Evolutionary conservation across 2,113 vertebrate genomes (phyloP).

Genomic region (Acanthisitta chloris): DNA sequence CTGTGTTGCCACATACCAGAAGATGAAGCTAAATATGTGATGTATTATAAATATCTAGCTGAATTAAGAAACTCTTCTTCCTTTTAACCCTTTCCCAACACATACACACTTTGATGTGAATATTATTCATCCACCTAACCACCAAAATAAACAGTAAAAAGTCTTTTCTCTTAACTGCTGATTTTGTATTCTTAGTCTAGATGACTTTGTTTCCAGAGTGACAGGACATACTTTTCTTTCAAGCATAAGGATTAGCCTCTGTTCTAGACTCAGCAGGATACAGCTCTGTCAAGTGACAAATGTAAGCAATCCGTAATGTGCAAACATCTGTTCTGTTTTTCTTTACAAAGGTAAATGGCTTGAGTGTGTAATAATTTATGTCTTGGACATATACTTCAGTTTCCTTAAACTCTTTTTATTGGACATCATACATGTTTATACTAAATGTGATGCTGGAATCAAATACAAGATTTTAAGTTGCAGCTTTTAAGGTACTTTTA

Average conservation of each 20-base stretch:
- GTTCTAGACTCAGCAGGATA: background rate
- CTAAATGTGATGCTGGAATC: background rate
- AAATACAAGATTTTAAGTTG: background rate
- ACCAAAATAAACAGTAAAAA: background rate
- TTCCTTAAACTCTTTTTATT: background rate
- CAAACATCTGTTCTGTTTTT: background rate
- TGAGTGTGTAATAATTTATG: background rate
- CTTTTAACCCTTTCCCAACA: background rate
- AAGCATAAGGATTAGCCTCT: background rate
- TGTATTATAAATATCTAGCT: background rate
- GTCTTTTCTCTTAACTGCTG: background rate
- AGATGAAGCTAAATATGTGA: background rate
- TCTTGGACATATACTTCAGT: background rate
- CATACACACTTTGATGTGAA: background rate
- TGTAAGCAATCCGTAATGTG: background rate
- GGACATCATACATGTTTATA: background rate
- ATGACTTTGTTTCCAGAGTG: background rate
- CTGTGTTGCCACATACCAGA: background rate
- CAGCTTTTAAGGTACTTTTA: background rate
- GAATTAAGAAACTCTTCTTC: background rate
- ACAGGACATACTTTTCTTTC: background rate
- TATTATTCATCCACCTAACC: background rate
- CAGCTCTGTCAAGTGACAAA: background rate
- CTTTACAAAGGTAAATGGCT: background rate
- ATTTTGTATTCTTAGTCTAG: background rate